Conservation (phyloP, 2,113 vertebrate species). For the Romanogobio albipinnatus region DNA sequence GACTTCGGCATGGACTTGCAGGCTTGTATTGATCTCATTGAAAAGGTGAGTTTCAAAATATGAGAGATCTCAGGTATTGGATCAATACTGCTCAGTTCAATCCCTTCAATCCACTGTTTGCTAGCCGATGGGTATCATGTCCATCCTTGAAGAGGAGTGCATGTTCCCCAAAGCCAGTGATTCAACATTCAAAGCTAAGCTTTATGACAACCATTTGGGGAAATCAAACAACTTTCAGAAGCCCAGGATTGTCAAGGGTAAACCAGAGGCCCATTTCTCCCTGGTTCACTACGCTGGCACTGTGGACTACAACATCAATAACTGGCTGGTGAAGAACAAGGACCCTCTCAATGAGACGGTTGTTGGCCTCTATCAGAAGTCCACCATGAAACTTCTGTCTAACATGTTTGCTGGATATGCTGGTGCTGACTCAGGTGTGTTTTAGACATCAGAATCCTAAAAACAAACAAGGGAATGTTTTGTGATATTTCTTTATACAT, state of each 20-base stretch:
- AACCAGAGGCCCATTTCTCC: conserved; percentile 77
- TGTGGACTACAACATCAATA: conserved; percentile 80
- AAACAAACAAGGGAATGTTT: conserved; percentile 29
- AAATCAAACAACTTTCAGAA: conserved; percentile 79
- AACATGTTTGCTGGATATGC: conserved; percentile 75
- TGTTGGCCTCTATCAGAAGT: conserved; percentile 75
- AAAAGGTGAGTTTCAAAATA: conserved; percentile 54
- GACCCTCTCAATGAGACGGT: conserved; percentile 71
- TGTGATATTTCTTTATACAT: neutral
- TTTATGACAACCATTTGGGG: conserved; percentile 86
- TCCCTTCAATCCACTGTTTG: conserved; percentile 62
- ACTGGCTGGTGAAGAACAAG: conserved; percentile 82
- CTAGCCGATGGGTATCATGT: conserved; percentile 77
- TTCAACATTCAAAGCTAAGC: conserved; percentile 83
- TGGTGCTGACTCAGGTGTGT: conserved; percentile 65
- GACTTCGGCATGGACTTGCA: conserved; percentile 87
- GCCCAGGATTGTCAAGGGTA: conserved; percentile 70
- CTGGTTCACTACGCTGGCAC: conserved; percentile 78
- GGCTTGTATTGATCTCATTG: conserved; percentile 67
- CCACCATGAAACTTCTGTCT: conserved; percentile 75
- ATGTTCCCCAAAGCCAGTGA: conserved; percentile 81
- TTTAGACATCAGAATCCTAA: neutral
- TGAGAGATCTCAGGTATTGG: neutral
- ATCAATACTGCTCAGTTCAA: neutral
- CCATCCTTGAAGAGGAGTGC: conserved; percentile 77